Evolutionary conservation across 2,797 vertebrate species (phyloP).

Genomic region (Schizopygopsis pylzovi): DNA sequence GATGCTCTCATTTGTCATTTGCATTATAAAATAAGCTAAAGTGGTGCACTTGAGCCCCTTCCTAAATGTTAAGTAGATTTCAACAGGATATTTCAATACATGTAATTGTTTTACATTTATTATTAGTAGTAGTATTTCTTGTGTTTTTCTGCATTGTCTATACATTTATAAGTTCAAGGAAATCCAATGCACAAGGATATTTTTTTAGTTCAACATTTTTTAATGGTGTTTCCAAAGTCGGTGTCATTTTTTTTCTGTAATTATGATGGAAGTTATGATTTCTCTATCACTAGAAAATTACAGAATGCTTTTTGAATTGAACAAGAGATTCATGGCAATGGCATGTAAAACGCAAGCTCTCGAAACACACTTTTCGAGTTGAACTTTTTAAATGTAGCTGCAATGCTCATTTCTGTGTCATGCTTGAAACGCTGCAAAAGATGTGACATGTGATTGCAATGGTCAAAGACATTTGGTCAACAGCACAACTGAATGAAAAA

Average conservation of each 20-base stretch:
- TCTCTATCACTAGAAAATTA: neutral
- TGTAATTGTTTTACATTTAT: neutral
- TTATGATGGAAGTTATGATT: neutral
- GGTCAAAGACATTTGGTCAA: neutral
- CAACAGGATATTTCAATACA: neutral
- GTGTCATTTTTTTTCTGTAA: neutral
- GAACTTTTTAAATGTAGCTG: too few species aligned
- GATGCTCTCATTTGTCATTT: neutral
- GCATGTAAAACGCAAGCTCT: too few species aligned
- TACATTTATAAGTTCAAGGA: neutral
- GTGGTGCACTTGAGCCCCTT: neutral
- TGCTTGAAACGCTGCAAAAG: neutral
- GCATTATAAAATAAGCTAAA: neutral
- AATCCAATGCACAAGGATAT: neutral
- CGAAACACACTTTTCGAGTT: too few species aligned
- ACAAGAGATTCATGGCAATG: neutral
- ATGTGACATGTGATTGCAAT: neutral
- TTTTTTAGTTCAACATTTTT: neutral
- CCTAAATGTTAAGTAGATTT: neutral
- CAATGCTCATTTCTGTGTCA: too few species aligned
- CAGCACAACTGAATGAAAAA: neutral
- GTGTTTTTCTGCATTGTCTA: neutral
- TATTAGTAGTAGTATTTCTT: neutral
- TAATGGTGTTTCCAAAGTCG: neutral
- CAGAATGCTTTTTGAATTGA: neutral